Conservation (phyloP, 1,140 invertebrate species). For the Glossosoma conforme region DNA sequence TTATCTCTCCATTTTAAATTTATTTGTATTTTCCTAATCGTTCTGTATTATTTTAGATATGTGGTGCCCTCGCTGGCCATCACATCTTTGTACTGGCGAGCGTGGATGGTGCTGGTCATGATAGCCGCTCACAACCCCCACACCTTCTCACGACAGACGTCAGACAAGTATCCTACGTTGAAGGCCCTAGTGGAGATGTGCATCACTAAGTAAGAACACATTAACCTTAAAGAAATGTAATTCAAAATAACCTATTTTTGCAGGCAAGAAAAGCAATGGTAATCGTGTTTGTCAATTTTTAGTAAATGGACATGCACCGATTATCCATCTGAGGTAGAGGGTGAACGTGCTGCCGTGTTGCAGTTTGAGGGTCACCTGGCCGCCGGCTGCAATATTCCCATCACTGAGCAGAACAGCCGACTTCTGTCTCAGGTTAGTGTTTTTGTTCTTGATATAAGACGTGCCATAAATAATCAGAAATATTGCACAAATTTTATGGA, state of each 20-base stretch:
- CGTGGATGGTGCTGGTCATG: conserved; percentile 86
- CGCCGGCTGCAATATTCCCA: conserved; percentile 75
- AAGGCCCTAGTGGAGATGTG: conserved; percentile 94
- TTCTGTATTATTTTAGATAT: conserved; percentile 52
- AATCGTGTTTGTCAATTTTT: too few relatives aligned
- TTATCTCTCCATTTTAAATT: too few relatives aligned
- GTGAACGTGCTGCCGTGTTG: conserved; percentile 54
- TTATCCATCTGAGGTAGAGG: conserved; percentile 36
- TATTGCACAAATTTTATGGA: neutral
- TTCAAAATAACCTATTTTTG: too few relatives aligned
- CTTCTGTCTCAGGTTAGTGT: conserved; percentile 69
- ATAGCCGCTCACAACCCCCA: conserved; percentile 88
- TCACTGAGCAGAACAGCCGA: conserved; percentile 86
- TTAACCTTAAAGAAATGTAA: too few relatives aligned
- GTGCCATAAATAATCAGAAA: neutral
- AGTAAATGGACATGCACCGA: conserved; percentile 43
- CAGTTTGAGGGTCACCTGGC: conserved; percentile 93
- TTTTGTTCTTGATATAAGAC: neutral
- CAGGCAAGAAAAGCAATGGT: too few relatives aligned
- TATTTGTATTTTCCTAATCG: too few relatives aligned
- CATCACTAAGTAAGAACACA: conserved; percentile 76
- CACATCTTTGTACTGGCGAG: conserved; percentile 89
- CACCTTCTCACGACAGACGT: conserved; percentile 78
- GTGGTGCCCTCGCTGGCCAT: conserved; percentile 86
- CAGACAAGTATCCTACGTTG: conserved; percentile 90